These are phyloP conservation scores for Aegithalos caudatus DNA, from an alignment of 2,113 vertebrate genomes.

Conservation along the genomic window DNA sequence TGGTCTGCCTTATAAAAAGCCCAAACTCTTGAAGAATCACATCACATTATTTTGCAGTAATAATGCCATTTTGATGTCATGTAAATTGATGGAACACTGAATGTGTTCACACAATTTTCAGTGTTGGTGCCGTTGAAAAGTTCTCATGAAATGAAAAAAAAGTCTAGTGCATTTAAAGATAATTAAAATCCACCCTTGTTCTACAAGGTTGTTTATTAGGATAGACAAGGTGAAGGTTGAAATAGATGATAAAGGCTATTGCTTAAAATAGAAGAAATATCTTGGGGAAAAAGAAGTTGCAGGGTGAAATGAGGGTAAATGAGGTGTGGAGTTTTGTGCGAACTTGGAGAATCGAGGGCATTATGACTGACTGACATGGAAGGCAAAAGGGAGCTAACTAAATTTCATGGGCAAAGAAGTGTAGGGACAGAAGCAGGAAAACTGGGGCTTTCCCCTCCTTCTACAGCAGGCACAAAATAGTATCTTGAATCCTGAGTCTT, in stretches of 20 bases:
- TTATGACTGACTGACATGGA: neutral
- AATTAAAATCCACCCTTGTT: neutral
- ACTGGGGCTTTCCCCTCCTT: neutral
- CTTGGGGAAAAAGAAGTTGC: neutral
- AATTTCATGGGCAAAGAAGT: neutral
- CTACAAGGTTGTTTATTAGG: neutral
- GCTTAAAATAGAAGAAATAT: neutral
- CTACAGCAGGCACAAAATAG: neutral
- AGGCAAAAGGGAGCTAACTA: neutral
- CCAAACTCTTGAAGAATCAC: neutral
- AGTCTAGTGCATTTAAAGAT: neutral
- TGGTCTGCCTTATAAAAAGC: neutral
- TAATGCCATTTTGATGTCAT: neutral
- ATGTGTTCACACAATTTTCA: neutral
- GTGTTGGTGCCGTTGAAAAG: neutral
- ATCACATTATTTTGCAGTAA: neutral
- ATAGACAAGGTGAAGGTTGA: neutral
- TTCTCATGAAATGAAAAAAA: neutral
- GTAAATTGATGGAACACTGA: neutral
- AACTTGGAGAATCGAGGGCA: neutral
- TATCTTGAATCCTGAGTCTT: neutral
- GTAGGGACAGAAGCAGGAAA: neutral
- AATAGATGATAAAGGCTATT: neutral
- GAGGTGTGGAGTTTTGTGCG: neutral
- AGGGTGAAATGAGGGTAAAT: neutral